A percentile compares a stretch with the other conserved stretches of the same genome.
Evolutionary conservation across 2,113 vertebrate species (phyloP).

Genomic region (Campylomormyrus tamandua): DNA sequence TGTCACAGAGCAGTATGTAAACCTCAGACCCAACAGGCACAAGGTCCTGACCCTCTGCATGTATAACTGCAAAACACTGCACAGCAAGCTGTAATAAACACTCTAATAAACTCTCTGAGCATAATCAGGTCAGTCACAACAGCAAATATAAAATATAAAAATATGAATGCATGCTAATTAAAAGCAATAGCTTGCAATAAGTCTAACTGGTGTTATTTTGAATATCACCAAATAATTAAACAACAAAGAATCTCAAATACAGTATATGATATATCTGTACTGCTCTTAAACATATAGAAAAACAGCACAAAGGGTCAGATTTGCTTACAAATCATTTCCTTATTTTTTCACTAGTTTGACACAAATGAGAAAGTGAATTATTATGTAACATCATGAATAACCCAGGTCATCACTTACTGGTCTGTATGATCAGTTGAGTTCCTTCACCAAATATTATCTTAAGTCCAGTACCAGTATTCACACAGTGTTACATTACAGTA

Average conservation of each 20-base stretch:
- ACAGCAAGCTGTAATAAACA: not conserved
- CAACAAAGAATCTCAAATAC: not conserved
- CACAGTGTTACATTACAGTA: slow-evolving; percentile 10
- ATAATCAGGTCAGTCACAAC: not conserved
- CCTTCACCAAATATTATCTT: slow-evolving; percentile 4
- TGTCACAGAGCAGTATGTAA: not conserved
- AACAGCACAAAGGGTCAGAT: not conserved
- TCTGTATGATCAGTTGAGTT: not conserved
- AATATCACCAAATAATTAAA: not conserved
- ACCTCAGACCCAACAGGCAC: not conserved
- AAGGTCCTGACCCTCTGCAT: not conserved
- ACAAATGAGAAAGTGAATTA: not conserved
- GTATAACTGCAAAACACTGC: too few relatives aligned
- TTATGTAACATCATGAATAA: not conserved
- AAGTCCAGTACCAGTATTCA: not conserved
- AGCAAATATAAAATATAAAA: not conserved
- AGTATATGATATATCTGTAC: not conserved
- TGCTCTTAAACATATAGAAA: not conserved
- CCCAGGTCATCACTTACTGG: not conserved
- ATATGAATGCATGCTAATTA: not conserved
- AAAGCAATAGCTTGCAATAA: not conserved
- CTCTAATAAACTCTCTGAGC: not conserved
- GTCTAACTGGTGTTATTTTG: not conserved
- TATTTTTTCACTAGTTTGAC: not conserved
- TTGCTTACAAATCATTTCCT: not conserved